Evolutionary conservation across 1,140 invertebrate species (phyloP).

Genomic region (Drosophila azteca): DNA sequence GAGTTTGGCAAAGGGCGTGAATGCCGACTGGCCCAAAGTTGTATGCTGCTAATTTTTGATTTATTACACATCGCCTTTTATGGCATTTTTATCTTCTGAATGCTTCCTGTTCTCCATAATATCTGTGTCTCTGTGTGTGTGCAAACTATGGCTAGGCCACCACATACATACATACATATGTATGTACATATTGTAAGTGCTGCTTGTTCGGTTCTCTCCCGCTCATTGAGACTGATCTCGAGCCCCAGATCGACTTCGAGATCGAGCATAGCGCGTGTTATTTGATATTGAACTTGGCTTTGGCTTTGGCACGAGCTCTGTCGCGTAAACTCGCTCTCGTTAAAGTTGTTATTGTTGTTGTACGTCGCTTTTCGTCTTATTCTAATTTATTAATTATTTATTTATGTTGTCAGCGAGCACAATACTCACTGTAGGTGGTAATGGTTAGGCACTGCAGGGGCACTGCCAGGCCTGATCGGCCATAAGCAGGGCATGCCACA

Average conservation of each 20-base stretch:
- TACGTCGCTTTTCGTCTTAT: constrained; percentile 58
- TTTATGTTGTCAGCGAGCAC: constrained; percentile 70
- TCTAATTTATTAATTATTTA: constrained; percentile 74
- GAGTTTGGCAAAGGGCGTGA: constrained; percentile 64
- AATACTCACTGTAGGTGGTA: constrained; percentile 52
- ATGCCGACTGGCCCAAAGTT: constrained; percentile 50
- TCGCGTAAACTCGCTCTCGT: constrained; percentile 44
- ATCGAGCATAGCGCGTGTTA: constrained; percentile 53
- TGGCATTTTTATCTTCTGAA: constrained; percentile 47
- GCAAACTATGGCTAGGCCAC: constrained; percentile 41
- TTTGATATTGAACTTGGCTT: constrained; percentile 77
- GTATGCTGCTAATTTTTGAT: constrained; percentile 68
- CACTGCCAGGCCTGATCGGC: background rate
- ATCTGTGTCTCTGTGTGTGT: constrained; percentile 1
- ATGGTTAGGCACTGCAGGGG: constrained; percentile 10
- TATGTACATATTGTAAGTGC: constrained; percentile 13
- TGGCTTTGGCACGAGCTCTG: constrained; percentile 59
- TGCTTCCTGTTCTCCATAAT: constrained; percentile 65
- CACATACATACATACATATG: too few relatives aligned
- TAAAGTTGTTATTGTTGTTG: constrained; percentile 25
- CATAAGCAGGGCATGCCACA: background rate
- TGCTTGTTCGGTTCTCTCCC: background rate
- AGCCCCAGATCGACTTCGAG: constrained; percentile 39
- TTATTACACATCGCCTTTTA: constrained; percentile 54
- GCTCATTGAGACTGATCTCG: constrained; percentile 45